Evolutionary conservation across 2,888 invertebrate genomes (phyloP).

Genomic region (Drosophila longiperda): DNA sequence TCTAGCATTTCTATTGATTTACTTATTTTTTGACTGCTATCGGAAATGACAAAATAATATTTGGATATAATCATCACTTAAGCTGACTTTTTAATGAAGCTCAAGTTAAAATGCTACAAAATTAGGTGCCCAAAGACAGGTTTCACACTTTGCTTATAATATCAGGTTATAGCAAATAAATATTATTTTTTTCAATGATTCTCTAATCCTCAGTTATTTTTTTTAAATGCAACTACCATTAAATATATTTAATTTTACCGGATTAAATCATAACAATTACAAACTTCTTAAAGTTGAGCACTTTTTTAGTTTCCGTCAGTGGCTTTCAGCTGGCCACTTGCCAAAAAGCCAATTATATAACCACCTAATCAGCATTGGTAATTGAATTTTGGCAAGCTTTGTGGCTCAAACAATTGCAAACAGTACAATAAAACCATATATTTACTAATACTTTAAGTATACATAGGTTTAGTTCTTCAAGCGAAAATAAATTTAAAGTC

Average conservation of each 20-base stretch:
- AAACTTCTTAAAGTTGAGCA: background rate
- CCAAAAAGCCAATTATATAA: conserved; percentile 14
- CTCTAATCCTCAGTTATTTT: background rate
- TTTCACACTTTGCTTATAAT: background rate
- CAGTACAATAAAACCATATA: background rate
- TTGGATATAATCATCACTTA: background rate
- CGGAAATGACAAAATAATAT: background rate
- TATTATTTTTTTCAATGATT: background rate
- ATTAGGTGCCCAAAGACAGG: background rate
- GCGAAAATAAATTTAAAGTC: background rate
- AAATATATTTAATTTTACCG: background rate
- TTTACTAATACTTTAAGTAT: conserved; percentile 2
- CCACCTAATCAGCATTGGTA: background rate
- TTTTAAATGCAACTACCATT: background rate
- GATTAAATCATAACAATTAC: background rate
- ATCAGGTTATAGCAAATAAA: background rate
- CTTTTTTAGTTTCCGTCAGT: background rate
- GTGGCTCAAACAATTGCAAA: background rate
- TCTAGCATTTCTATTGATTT: background rate
- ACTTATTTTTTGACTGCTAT: background rate
- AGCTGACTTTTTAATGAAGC: background rate
- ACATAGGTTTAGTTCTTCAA: background rate
- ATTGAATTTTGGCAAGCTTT: conserved; percentile 40
- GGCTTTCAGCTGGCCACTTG: background rate
- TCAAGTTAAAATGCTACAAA: background rate